Conservation (phyloP, 1,140 invertebrate species). For the Zaprionus africanus region DNA sequence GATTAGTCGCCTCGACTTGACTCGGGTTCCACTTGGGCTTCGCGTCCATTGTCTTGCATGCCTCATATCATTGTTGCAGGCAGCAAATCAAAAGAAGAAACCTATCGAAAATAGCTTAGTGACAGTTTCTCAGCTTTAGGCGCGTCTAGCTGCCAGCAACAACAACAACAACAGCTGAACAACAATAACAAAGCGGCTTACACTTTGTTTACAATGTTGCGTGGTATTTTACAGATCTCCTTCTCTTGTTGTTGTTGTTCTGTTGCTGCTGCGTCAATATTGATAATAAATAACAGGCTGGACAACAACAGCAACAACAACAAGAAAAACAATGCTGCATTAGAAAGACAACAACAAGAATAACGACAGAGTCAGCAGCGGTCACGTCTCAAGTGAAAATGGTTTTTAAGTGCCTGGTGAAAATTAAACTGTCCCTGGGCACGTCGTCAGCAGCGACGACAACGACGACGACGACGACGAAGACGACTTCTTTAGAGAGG, state of each 20-base stretch:
- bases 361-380: constrained; percentile 64
- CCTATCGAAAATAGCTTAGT: constrained; percentile 63
- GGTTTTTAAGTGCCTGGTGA: constrained; percentile 80
- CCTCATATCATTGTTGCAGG: neutral
- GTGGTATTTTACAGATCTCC: constrained; percentile 76
- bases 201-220: constrained; percentile 83
- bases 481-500: constrained; percentile 49
- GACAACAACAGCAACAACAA: constrained; percentile 22
- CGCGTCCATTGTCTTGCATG: constrained; percentile 37
- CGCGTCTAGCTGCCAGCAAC: constrained; percentile 39
- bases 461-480: neutral
- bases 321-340: constrained; percentile 38
- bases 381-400: constrained; percentile 82
- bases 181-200: constrained; percentile 74
- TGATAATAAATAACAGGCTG: constrained; percentile 78
- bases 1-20: constrained; percentile 55
- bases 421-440: constrained; percentile 82
- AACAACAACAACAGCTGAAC: constrained; percentile 7
- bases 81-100: constrained; percentile 54
- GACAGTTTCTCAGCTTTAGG: constrained; percentile 53
- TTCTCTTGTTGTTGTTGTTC: constrained; percentile 14
- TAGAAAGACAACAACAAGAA: constrained; percentile 46
- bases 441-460: constrained; percentile 55
- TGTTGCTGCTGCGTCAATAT: constrained; percentile 72
- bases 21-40: neutral